Percentiles rank a stretch among this genome's conserved stretches.
phyloP scores from a whole-genome alignment of 2,888 invertebrate genomes.

The Corythucha ciliata region DNA sequence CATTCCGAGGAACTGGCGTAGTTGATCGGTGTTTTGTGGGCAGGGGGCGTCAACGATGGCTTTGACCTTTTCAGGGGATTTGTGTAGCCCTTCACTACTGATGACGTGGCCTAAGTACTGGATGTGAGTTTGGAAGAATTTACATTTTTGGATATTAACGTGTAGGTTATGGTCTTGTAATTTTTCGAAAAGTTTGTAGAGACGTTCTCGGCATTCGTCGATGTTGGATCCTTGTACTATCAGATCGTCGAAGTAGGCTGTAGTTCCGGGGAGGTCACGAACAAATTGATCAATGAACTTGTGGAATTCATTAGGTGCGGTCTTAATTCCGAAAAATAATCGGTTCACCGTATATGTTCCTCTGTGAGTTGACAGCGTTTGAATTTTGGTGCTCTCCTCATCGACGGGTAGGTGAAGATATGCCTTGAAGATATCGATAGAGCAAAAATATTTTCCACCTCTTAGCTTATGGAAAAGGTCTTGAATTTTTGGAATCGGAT shows the following conservation, averaged over 20 bases:
- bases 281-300: conserved; percentile 2
- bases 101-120: conserved; percentile 31
- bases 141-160: conserved; percentile 30
- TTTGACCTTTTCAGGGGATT: conserved; percentile 25
- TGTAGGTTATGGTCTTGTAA: conserved; percentile 26
- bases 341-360: conserved; percentile 37
- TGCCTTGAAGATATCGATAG: conserved; percentile 22
- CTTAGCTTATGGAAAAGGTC: conserved; percentile 24
- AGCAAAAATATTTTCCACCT: conserved; percentile 17
- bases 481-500: conserved; percentile 20
- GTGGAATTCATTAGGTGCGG: not conserved
- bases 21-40: conserved; percentile 35
- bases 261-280: conserved; percentile 34
- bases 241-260: conserved; percentile 39
- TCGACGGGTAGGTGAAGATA: conserved; percentile 21
- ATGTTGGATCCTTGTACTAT: no score
- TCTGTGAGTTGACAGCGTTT: conserved; percentile 32
- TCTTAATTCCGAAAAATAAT: conserved; percentile 35
- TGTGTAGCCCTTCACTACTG: conserved; percentile 22
- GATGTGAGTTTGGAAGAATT: conserved; percentile 29
- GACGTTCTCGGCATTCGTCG: conserved; percentile 21
- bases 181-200: conserved; percentile 17
- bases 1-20: conserved; percentile 37
- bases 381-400: conserved; percentile 18
- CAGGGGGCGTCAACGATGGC: conserved; percentile 29